Conservation (phyloP, 2,113 vertebrate species). For the Ailurus styani region DNA sequence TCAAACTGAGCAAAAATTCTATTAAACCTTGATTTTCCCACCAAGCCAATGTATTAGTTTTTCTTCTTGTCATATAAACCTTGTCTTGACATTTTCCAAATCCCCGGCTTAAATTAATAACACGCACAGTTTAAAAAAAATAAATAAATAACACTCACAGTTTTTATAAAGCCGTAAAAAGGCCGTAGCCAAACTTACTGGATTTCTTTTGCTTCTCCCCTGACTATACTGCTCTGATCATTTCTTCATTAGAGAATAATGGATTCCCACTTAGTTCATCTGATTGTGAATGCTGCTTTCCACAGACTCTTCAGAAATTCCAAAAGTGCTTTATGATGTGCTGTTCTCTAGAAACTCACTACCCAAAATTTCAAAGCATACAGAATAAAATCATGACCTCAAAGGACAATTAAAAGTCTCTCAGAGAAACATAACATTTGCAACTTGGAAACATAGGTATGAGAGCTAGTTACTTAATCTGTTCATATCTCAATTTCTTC, state of each 20-base stretch:
- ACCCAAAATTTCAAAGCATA: not conserved
- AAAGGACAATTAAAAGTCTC: not conserved
- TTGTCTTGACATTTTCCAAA: not conserved
- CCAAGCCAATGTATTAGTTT: not conserved
- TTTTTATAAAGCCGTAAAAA: not conserved
- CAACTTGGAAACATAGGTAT: not conserved
- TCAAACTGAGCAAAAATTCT: not conserved
- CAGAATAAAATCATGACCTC: not conserved
- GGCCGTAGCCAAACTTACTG: not conserved
- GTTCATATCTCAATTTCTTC: not conserved
- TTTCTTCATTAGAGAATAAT: not conserved
- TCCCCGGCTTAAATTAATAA: not conserved
- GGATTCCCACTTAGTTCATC: not conserved
- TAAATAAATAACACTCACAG: not conserved
- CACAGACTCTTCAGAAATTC: not conserved
- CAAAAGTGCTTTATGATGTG: not conserved
- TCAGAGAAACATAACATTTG: not conserved
- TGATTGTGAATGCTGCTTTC: not conserved
- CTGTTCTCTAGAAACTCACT: not conserved
- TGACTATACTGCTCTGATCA: not conserved
- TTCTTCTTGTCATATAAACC: not conserved
- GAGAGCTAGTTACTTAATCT: not conserved
- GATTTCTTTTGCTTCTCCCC: not conserved
- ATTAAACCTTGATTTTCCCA: not conserved
- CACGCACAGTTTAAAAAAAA: not conserved